These are phyloP conservation scores for Machaerirhynchus nigripectus DNA, from an alignment of 2,113 vertebrate species.

Conservation along the genomic window DNA sequence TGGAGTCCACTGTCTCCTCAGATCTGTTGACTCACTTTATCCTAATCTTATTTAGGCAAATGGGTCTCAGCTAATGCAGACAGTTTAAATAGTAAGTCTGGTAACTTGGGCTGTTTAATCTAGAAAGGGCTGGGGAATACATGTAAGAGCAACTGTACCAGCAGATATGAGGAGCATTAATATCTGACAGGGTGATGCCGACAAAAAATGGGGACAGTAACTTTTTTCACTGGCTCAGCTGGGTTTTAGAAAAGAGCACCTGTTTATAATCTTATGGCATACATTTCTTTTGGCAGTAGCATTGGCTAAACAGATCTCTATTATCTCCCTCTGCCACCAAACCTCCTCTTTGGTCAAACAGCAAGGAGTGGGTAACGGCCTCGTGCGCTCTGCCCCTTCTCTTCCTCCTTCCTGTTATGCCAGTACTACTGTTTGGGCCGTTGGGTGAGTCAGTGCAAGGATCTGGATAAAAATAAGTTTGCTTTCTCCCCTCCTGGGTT, in stretches of 20 bases:
- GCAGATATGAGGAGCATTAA: not conserved
- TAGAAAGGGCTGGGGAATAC: not conserved
- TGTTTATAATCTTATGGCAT: not conserved
- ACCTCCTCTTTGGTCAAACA: not conserved
- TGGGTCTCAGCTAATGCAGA: not conserved
- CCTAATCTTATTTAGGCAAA: conserved; percentile 30
- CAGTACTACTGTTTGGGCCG: conserved; percentile 13
- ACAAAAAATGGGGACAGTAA: not conserved
- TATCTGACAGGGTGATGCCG: not conserved
- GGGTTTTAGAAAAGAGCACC: not conserved
- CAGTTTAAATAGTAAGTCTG: not conserved
- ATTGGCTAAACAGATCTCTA: not conserved
- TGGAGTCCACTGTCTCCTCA: not conserved
- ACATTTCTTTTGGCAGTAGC: not conserved
- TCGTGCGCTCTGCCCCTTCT: not conserved
- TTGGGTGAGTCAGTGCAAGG: conserved; percentile 55
- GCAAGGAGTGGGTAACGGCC: not conserved
- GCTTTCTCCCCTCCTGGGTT: not conserved
- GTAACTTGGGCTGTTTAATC: conserved; percentile 4
- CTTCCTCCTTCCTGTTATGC: conserved; percentile 57
- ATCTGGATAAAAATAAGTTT: conserved; percentile 44
- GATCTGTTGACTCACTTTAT: not conserved
- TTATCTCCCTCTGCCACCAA: not conserved
- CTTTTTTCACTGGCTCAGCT: not conserved
- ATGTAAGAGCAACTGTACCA: not conserved